Base-by-base conservation (phyloP, 2,888 invertebrate genomes). In the Neelides folsomi region DNA sequence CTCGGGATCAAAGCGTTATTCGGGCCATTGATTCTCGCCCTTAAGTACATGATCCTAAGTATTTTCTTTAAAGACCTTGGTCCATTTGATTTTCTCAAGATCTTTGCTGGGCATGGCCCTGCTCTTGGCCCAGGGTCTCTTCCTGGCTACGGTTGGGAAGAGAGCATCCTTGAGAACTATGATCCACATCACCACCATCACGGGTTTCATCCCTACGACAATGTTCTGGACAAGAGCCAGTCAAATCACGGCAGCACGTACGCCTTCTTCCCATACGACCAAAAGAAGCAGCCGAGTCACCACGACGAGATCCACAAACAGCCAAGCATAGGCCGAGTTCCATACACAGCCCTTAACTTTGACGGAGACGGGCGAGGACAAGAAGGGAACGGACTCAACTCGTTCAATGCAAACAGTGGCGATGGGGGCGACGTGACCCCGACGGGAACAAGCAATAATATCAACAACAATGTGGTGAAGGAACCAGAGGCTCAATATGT, bases 41-140 rank as follows among this genome's bases (percentile, higher is more conserved):
- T 86, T 65, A 89, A 89, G 71, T 84, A 85, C 36, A 77, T 87
- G 43, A 72, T 88, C 18, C 76, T 88, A 35, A 87, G 86, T 8
- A 79, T 88, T 74, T 87, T 89, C 71, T 75, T 88, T 51, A 60
- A 60, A 16, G 62, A 62, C 41, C 51, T 58, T 10, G 57, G 59
- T 41, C 62, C 64, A 0, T 60, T 58, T 37, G 64, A 64, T 15
- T 41, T 64, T 19, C 51, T 64, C 55, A 58, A 58, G 39, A 55
- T 45, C 10, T 7, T 41, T 54, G 55, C 15, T 55, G 40, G 47
- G 42, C 34, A 54, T 52, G 49, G 50, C 48, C 9, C 45, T 38
- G 5, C 47, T 54, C 15, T 27, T 47, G 19, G 40, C 16, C 15
- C 48, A 10, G 15, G 18, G 34, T 9, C 6, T 36, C 9, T 27